Conservation (phyloP, 2,888 invertebrate genomes). For the Aspidiotus destructor region DNA sequence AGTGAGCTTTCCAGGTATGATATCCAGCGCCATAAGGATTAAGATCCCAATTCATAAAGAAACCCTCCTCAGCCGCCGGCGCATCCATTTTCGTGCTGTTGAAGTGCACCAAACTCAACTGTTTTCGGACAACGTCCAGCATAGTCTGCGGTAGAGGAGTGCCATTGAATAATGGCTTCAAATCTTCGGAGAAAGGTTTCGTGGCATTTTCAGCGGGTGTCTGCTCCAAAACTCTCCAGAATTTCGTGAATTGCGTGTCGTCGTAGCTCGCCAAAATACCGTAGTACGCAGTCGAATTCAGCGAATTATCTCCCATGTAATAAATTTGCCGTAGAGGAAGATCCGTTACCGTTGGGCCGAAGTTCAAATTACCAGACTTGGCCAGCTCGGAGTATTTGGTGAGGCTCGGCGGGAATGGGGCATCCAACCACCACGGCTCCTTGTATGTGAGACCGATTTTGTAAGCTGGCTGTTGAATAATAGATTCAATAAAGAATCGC, state of each 20-base stretch:
- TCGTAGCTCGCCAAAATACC: neutral
- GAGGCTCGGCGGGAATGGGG: neutral
- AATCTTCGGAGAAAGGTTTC: neutral
- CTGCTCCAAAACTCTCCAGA: neutral
- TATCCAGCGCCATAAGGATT: neutral
- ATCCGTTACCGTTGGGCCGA: neutral
- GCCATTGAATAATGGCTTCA: neutral
- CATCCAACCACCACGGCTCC: neutral
- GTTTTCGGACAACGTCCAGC: neutral
- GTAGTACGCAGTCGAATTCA: neutral
- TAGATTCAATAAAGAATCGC: neutral
- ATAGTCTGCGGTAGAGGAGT: neutral
- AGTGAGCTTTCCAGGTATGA: neutral
- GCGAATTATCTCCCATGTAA: neutral
- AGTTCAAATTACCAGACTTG: neutral
- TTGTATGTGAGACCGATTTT: neutral
- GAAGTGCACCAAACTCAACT: neutral
- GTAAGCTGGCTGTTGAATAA: slow-evolving; percentile 5
- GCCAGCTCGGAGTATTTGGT: neutral
- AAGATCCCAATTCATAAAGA: slow-evolving; percentile 1
- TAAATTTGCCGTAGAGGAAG: slow-evolving; percentile 1
- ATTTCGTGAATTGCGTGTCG: neutral
- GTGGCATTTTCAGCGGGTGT: neutral
- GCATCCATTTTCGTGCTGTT: neutral
- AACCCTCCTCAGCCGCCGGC: neutral